Percentiles rank a stretch among this genome's conserved stretches.
Conservation (phyloP, 2,113 vertebrate species). For the Sinocyclocheilus grahami region DNA sequence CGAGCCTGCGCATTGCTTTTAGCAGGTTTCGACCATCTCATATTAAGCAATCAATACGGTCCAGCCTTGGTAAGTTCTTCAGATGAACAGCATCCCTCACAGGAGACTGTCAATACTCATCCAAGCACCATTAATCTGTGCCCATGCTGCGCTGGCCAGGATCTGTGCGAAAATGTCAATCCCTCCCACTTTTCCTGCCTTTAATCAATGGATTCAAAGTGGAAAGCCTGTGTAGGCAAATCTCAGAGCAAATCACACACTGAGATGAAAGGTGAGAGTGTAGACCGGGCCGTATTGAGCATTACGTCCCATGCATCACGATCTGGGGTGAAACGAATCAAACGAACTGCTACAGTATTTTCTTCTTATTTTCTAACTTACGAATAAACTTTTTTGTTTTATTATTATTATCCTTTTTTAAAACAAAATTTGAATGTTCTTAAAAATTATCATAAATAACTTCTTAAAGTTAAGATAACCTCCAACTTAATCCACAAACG, state of each 20-base stretch:
- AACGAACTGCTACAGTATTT: no score
- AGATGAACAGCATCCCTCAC: slow-evolving; percentile 62
- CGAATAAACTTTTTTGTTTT: no score
- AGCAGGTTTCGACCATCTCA: slow-evolving; percentile 6
- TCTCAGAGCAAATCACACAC: slow-evolving; percentile 37
- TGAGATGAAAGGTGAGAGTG: slow-evolving; percentile 61
- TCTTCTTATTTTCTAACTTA: no score
- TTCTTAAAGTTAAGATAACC: no score
- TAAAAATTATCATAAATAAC: no score
- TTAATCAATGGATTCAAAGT: slow-evolving; percentile 67
- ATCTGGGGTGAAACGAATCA: background rate
- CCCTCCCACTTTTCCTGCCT: slow-evolving; percentile 58
- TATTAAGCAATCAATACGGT: slow-evolving; percentile 40
- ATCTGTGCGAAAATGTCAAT: slow-evolving; percentile 65
- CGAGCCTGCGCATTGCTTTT: slow-evolving; percentile 19
- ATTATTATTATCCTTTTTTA: no score
- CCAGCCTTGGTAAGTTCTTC: slow-evolving; percentile 12
- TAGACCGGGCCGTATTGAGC: slow-evolving; percentile 39
- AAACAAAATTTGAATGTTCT: no score
- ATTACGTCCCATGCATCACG: background rate
- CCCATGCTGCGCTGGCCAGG: slow-evolving; percentile 33
- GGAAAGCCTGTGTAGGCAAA: slow-evolving; percentile 38
- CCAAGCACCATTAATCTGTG: slow-evolving; percentile 62
- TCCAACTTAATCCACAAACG: no score
- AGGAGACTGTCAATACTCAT: slow-evolving; percentile 67